Evolutionary conservation across 2,113 vertebrate genomes (phyloP), one percentile per base, ranked within the genome.

Genomic region (Bubo blakistoni): DNA sequence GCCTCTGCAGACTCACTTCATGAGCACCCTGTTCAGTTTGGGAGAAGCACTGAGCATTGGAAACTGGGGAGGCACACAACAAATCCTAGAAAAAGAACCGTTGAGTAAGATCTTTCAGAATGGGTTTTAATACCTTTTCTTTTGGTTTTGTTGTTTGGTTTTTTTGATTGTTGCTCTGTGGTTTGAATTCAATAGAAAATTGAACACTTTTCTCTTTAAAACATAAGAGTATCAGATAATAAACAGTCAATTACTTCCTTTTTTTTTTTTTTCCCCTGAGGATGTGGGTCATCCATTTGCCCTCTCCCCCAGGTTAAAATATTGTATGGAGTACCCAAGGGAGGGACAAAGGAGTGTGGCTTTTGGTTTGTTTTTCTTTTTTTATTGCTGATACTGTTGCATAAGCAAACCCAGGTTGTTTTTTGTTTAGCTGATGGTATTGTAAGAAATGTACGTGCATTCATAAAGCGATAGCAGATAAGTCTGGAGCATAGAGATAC

Each of bases 21-120:
- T 6, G 76, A 83, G 34, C 38, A 19, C 25, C 36, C 34, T 27
- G 0, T 69, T 73, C 0, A 2, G 27, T 62, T 11, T 27, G 30
- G 81, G 85, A 69, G 54, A 36, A 92, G 8, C 16, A 11, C 3
- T 5, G 58, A 44, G 1, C 32, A 4, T 0, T 72, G 87, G 38
- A 51, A 83, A 21, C 0, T 25, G 42, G 49, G 63, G 36, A 34
- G n/a, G 26, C 49, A 49, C 0, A 0, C 6, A 17, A 44, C 40
- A 79, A 80, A 61, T 46, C 40, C 58, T 70, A 74, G 46, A 7
- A 46, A 69, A 73, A 34, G 32, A 77, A 16, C 49, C 65, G 42
- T 5, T 76, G 55, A 88, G 47, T 1, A 3, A 69, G 9, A 25
- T 54, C 81, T 61, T 67, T 73, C 49, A 21, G 42, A 51, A 54